Evolutionary conservation across 2,888 invertebrate genomes (phyloP), one percentile per base, ranked within the genome.

Genomic region (Drosophila tripunctata): DNA sequence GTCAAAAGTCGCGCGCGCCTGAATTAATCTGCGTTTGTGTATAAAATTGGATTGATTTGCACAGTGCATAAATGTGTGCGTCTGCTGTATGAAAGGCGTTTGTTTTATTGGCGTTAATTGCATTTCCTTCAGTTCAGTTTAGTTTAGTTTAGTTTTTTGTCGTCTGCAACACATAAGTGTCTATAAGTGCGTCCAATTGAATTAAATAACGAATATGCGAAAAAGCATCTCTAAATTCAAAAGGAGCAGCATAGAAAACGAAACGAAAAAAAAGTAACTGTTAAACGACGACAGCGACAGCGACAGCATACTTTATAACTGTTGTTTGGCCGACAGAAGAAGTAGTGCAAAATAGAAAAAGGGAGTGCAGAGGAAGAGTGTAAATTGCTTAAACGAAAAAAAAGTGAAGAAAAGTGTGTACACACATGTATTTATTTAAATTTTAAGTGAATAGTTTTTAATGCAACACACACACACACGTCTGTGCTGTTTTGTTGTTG

Each of bases 401-500:
- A 27, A n/a, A n/a, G n/a, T 45, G 8, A 55, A 36, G 54, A 36
- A 57, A 80, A 69, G 66, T 69, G 80, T 67, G 61, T 64, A 75
- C 56, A 75, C 56, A 56, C 56, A 38, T 50, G 43, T 31, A 35
- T 40, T 12, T 17, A 63, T 69, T 75, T 50, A 45, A 71, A 67
- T 70, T 48, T 31, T 45, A 66, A 65, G 72, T 80, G 60, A 75
- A 71, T 75, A 54, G 70, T 77, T 79, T 47, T 64, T n/a, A n/a
- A 64, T 80, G 70, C 70, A 71, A 69, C 45, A 43, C 51, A 38
- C 41, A 27, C 47, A 51, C 21, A 31, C 35, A 56, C 35, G 79
- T 68, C 67, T 78, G 64, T 55, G 33, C 36, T 63, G 47, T 65
- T 43, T 41, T 67, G 66, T 67, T 71, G 66, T 58, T 64, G 54